A percentile compares a stretch with the other conserved stretches of the same genome.
Evolutionary conservation across 2,888 invertebrate genomes (phyloP).

Genomic region (Osmoderma eremita): DNA sequence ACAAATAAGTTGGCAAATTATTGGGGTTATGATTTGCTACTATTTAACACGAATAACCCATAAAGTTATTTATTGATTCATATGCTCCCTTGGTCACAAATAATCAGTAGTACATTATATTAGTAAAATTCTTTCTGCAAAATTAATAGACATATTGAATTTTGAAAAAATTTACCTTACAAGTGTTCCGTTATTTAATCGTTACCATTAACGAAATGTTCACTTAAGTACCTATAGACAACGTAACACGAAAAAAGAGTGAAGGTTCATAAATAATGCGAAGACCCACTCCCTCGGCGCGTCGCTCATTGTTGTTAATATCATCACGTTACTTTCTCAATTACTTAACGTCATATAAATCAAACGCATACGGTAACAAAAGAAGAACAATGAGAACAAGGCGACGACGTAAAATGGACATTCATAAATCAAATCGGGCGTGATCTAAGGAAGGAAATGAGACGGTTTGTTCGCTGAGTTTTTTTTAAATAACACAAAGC

Average conservation of each 20-base stretch:
- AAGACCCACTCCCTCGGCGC: constrained; percentile 24
- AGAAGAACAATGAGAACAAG: constrained; percentile 20
- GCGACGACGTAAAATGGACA: constrained; percentile 30
- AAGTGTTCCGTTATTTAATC: not conserved
- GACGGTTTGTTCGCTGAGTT: no score
- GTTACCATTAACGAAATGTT: constrained; percentile 5
- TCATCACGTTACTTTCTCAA: constrained; percentile 34
- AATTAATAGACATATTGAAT: no score
- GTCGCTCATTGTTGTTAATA: constrained; percentile 28
- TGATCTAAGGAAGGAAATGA: not conserved
- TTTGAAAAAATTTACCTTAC: no score
- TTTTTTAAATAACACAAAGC: no score
- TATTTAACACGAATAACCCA: no score
- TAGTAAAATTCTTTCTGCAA: no score
- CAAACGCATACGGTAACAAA: constrained; percentile 11
- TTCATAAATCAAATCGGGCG: constrained; percentile 25
- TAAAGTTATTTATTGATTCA: no score
- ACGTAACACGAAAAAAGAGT: constrained; percentile 7
- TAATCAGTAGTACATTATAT: no score
- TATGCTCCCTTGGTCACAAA: no score
- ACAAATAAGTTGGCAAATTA: no score
- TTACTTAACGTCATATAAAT: constrained; percentile 34
- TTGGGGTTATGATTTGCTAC: no score
- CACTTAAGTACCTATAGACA: not conserved
- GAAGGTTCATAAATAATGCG: constrained; percentile 26